Conservation (phyloP, 1,140 invertebrate species). For the Andrena cerasifolii region DNA sequence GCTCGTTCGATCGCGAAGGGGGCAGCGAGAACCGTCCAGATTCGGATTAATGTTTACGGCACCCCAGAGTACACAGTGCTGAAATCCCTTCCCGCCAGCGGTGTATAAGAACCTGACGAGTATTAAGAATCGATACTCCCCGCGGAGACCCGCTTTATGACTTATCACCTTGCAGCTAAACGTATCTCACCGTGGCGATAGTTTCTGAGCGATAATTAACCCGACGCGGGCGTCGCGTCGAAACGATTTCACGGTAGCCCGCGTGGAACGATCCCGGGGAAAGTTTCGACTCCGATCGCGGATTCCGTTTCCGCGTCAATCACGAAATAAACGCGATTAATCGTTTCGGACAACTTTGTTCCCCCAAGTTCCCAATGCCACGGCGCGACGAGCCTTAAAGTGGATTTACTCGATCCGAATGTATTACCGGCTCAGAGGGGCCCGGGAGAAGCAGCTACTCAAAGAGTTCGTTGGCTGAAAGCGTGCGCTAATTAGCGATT, state of each 20-base stretch:
- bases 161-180: not conserved
- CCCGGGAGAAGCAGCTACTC: constrained; percentile 46
- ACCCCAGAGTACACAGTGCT: constrained; percentile 50
- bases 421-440: constrained; percentile 49
- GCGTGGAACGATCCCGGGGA: not conserved
- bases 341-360: constrained; percentile 56
- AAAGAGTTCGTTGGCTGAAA: constrained; percentile 57
- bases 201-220: constrained; percentile 24
- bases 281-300: constrained; percentile 34
- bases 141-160: not conserved
- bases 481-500: constrained; percentile 65
- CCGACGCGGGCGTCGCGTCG: not conserved
- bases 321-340: constrained; percentile 66
- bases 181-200: not conserved
- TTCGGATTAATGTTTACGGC: constrained; percentile 66
- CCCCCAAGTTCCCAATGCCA: constrained; percentile 26
- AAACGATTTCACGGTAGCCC: constrained; percentile 4
- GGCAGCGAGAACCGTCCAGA: constrained; percentile 47
- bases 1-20: constrained; percentile 54
- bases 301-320: constrained; percentile 55
- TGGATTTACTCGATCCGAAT: constrained; percentile 68
- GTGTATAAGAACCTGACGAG: constrained; percentile 45
- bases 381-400: constrained; percentile 56
- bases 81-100: constrained; percentile 36
- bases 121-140: constrained; percentile 38